Percentiles rank a stretch among this genome's conserved stretches.
Evolutionary conservation across 1,140 invertebrate genomes (phyloP).

Genomic region (Lasioglossum baleicum): DNA sequence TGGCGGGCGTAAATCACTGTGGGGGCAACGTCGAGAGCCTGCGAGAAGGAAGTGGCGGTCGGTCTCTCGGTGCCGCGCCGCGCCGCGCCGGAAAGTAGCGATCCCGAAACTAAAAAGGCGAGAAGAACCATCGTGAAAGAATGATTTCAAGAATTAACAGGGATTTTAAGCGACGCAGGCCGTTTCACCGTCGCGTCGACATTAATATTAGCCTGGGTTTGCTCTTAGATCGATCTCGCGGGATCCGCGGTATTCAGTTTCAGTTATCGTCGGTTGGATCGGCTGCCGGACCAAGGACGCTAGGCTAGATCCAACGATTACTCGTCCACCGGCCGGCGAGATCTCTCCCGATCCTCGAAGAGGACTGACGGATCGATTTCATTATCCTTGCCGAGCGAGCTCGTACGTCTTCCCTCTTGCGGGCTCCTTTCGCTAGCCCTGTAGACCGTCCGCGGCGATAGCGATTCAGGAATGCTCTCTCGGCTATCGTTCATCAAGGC

Average conservation of each 20-base stretch:
- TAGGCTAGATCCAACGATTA: conserved; percentile 45
- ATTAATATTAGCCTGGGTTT: conserved; percentile 24
- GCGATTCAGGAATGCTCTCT: conserved; percentile 35
- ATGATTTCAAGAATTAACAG: conserved; percentile 31
- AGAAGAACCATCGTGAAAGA: background rate
- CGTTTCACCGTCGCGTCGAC: conserved; percentile 1
- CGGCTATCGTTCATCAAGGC: conserved; percentile 48
- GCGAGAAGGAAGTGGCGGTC: background rate
- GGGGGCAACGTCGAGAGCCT: no score
- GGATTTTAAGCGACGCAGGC: conserved; percentile 6
- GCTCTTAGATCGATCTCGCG: conserved; percentile 29
- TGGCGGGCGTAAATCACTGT: conserved; percentile 4
- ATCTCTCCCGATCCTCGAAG: conserved; percentile 37
- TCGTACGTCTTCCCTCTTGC: conserved; percentile 43
- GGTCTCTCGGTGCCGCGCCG: no score
- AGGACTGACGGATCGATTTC: conserved; percentile 51
- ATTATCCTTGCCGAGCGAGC: conserved; percentile 35
- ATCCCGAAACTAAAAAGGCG: background rate
- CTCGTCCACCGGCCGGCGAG: conserved; percentile 15
- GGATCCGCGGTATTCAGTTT: conserved; percentile 33
- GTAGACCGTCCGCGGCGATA: conserved; percentile 22
- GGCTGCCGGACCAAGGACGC: conserved; percentile 33
- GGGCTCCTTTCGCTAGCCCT: conserved; percentile 11
- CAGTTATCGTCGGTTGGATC: conserved; percentile 44
- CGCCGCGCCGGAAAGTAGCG: no score